Evolutionary conservation across 35 echinoderm and acorn worm genomes (phyloP), one percentile per base, ranked within the genome.

Genomic region (Apostichopus japonicus): DNA sequence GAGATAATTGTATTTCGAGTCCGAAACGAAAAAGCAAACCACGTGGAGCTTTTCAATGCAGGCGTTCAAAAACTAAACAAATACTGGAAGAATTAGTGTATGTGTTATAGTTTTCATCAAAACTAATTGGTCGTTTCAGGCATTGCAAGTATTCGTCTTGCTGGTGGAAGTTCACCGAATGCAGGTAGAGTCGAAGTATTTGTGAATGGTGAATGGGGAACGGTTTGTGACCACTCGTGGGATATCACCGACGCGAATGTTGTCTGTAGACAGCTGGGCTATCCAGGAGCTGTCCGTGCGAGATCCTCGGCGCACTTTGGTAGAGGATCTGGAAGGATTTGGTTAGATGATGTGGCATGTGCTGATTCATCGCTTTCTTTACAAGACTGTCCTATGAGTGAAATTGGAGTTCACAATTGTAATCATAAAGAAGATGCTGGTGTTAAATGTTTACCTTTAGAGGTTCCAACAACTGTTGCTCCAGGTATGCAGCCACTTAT

Each of bases 311-410:
- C 84, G 22, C 65, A 53, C 53, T 95, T 90, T 61, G 94, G 94
- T 25, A 4, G 55, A 67, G 94, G 91, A 4, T 65, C 84, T 4
- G 91, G 90, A 63, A 10, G 7, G 10, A 94, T 96, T 76, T 79
- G 61, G 23, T 71, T 96, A 10, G 93, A 96, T 24, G 77, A 92
- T 14, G 90, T 96, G 14, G 65, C 7, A 1, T 96, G 95, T 72
- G 77, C 21, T 23, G 95, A 90, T 21, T 24, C 59, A 10, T 92
- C 94, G 88, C 24, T 54, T 2, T 54, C 16, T 56, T 73, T 96
- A 23, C 59, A 67, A 53, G 83, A 96, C 6, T 96, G 95, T 80
- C 33, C 77, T 19, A 71, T 80, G 58, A 86, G 61, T 72, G 92
- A 80, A 17, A 63, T 77, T 59, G 83, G 95, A n/a, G 55, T 10